phyloP scores from a whole-genome alignment of 2,888 invertebrate genomes.

The Drosophila formosana region DNA sequence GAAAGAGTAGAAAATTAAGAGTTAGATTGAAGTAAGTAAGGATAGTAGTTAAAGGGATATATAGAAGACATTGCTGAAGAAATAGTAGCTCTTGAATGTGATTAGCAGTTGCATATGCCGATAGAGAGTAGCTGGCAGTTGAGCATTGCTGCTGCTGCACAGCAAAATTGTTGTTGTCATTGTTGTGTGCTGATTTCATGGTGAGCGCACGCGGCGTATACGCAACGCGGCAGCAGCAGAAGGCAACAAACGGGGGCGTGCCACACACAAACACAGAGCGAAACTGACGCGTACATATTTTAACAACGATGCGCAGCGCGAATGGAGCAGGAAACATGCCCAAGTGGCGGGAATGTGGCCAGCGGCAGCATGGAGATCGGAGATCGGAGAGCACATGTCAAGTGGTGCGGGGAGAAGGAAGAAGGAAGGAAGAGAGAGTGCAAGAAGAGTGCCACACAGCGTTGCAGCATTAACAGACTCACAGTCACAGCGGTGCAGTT shows the following conservation, averaged over 20 bases:
- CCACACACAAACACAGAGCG: conserved; percentile 21
- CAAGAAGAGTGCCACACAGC: conserved; percentile 52
- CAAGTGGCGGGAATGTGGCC: conserved; percentile 72
- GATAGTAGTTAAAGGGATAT: no score
- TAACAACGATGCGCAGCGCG: conserved; percentile 23
- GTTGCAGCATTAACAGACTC: conserved; percentile 32
- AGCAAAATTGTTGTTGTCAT: conserved; percentile 51
- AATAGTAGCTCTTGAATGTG: no score
- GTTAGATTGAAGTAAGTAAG: not conserved
- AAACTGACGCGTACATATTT: conserved; percentile 29
- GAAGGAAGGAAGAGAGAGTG: conserved; percentile 18
- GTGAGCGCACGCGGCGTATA: conserved; percentile 70
- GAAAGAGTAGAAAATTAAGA: not conserved
- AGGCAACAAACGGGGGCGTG: conserved; percentile 30
- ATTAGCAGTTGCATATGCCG: no score
- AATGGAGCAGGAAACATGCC: conserved; percentile 72
- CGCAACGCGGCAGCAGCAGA: conserved; percentile 54
- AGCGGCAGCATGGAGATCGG: conserved; percentile 21
- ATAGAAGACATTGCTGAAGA: no score
- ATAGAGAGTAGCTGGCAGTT: conserved; percentile 10
- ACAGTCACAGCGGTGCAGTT: conserved; percentile 59
- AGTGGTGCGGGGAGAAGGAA: conserved; percentile 3
- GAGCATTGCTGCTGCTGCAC: not conserved
- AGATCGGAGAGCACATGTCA: conserved; percentile 22
- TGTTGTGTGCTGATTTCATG: conserved; percentile 66